Percentiles rank a stretch among this genome's conserved stretches.
phyloP scores from a whole-genome alignment of 2,797 vertebrate genomes.

The Phoebastria nigripes region DNA sequence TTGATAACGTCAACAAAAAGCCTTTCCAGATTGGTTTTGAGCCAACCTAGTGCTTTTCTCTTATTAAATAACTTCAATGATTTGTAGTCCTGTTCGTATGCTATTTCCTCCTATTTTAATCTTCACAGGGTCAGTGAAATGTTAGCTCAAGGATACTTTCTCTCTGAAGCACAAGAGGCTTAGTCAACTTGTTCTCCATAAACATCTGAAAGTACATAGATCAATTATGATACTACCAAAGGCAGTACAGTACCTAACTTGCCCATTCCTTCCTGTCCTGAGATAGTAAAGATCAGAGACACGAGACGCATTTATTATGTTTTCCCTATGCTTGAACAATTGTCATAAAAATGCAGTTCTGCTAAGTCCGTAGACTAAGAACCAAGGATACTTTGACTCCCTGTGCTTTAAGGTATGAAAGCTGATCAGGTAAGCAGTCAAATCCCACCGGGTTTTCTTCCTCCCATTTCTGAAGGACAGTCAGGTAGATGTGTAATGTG shows the following conservation, averaged over 20 bases:
- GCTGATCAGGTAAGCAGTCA: background rate
- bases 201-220: slow-evolving; percentile 2
- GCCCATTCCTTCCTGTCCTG: slow-evolving; percentile 17
- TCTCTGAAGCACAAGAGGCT: slow-evolving; percentile 21
- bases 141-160: background rate
- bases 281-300: slow-evolving; percentile 6
- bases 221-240: background rate
- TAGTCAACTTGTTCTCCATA: slow-evolving; percentile 8
- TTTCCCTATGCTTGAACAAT: background rate
- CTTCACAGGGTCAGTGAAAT: slow-evolving; percentile 10
- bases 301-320: background rate
- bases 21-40: background rate
- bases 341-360: background rate
- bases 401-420: background rate
- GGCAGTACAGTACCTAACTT: background rate
- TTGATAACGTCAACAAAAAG: slow-evolving; percentile 1
- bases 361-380: background rate
- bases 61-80: background rate
- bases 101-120: slow-evolving; percentile 22
- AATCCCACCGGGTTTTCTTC: background rate
- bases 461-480: background rate
- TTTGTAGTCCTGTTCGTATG: slow-evolving; percentile 18
- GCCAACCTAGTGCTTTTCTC: background rate
- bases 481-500: background rate
- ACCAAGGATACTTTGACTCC: background rate